These are phyloP conservation scores for Pyrochroa serraticornis DNA, from an alignment of 2,888 invertebrate species.

Conservation along the genomic window DNA sequence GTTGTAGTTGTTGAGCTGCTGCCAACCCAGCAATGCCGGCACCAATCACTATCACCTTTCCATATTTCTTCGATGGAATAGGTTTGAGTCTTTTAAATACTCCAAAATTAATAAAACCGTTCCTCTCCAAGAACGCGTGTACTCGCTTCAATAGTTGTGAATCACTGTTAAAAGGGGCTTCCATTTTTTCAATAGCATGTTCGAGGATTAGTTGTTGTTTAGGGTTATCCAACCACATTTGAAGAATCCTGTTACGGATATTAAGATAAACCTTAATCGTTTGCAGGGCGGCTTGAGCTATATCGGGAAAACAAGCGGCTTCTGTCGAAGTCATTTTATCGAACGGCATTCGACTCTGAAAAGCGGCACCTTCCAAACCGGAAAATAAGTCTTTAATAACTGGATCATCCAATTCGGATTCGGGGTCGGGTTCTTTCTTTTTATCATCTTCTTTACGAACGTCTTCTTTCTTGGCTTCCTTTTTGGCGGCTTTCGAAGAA, in stretches of 20 bases:
- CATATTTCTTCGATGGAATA: conserved; percentile 68
- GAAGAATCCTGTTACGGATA: conserved; percentile 87
- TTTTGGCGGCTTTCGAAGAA: conserved; percentile 58
- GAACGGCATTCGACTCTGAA: conserved; percentile 91
- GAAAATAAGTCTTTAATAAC: conserved; percentile 59
- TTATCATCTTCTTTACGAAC: conserved; percentile 62
- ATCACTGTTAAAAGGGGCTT: conserved; percentile 93
- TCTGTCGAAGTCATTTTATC: conserved; percentile 94
- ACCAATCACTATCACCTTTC: conserved; percentile 69
- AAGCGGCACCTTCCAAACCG: conserved; percentile 88
- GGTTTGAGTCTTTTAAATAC: conserved; percentile 88
- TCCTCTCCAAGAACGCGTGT: conserved; percentile 91
- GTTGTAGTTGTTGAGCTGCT: conserved; percentile 92
- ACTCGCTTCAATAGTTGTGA: conserved; percentile 80
- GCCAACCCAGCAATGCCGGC: conserved; percentile 92
- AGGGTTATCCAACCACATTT: conserved; percentile 96
- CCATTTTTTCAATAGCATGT: conserved; percentile 79
- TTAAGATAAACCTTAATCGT: conserved; percentile 89
- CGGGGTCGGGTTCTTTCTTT: conserved; percentile 67
- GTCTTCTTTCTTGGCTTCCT: conserved; percentile 55
- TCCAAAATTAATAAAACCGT: conserved; percentile 98
- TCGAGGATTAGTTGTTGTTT: conserved; percentile 88
- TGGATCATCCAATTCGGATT: conserved; percentile 72
- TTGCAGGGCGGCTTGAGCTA: conserved; percentile 80
- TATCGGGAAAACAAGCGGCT: conserved; percentile 91